These are phyloP conservation scores for Spinibarbus caldwelli DNA, from an alignment of 2,797 vertebrate species.

Conservation along the genomic window DNA sequence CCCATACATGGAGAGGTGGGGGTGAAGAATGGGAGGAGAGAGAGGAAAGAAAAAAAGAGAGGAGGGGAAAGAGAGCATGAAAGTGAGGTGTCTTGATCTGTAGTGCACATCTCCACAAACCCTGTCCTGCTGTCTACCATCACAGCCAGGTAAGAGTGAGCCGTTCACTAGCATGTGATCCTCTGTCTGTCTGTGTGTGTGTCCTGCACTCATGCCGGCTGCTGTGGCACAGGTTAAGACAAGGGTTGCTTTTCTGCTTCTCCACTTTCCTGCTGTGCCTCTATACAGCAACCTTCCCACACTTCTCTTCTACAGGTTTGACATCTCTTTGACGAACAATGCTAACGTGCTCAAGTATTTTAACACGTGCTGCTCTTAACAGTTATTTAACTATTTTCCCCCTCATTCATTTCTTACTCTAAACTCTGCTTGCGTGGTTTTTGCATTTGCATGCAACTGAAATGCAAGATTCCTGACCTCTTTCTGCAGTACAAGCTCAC, in stretches of 20 bases:
- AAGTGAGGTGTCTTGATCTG: slow-evolving; percentile 50
- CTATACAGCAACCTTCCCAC: slow-evolving; percentile 26
- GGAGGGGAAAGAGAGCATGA: slow-evolving; percentile 54
- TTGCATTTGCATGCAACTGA: slow-evolving; percentile 37
- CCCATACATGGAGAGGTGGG: slow-evolving; percentile 61
- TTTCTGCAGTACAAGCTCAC: no score
- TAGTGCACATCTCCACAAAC: slow-evolving; percentile 62
- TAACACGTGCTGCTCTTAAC: slow-evolving; percentile 48
- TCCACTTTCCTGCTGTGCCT: slow-evolving; percentile 24
- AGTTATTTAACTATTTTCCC: slow-evolving; percentile 21
- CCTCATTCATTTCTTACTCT: slow-evolving; percentile 36
- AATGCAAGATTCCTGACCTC: slow-evolving; percentile 40
- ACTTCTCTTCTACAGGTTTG: slow-evolving; percentile 12
- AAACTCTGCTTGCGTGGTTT: slow-evolving; percentile 30
- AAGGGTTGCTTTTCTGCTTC: slow-evolving; percentile 19
- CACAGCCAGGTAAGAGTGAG: slow-evolving; percentile 74
- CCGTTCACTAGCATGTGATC: slow-evolving; percentile 39
- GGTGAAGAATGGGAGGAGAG: slow-evolving; percentile 38
- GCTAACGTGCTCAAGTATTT: slow-evolving; percentile 50
- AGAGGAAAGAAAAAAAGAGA: slow-evolving; percentile 49
- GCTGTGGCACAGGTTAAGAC: slow-evolving; percentile 43
- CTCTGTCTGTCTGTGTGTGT: slow-evolving; percentile 26
- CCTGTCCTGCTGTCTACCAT: slow-evolving; percentile 57
- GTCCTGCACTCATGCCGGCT: neutral
- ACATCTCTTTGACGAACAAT: slow-evolving; percentile 30